A percentile compares a stretch with the other conserved stretches of the same genome.
Evolutionary conservation across 2,797 vertebrate genomes (phyloP).

Genomic region (Coendou prehensilis): DNA sequence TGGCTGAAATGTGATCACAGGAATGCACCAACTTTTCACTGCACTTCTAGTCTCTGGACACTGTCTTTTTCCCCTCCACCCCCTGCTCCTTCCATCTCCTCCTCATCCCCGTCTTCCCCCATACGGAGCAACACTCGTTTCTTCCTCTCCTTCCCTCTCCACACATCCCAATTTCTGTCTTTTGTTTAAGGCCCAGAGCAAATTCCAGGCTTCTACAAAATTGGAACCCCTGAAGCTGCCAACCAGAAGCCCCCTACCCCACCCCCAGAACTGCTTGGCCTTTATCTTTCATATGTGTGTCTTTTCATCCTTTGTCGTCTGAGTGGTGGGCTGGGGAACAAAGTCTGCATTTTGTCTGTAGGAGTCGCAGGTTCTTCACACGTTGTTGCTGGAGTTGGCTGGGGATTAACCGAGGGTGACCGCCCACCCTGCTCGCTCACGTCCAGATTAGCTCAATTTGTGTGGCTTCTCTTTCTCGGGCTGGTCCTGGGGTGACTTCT

Average conservation of each 20-base stretch:
- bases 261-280: not conserved
- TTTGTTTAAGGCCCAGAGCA: not conserved
- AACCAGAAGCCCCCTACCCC: not conserved
- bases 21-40: not conserved
- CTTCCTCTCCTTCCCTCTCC: not conserved
- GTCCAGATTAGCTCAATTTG: not conserved
- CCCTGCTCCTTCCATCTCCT: slow-evolving; percentile 8
- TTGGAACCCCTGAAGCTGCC: not conserved
- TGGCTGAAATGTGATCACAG: not conserved
- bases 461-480: not conserved
- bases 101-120: not conserved
- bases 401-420: not conserved
- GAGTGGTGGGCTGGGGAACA: not conserved
- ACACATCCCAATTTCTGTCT: not conserved
- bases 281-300: not conserved
- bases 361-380: not conserved
- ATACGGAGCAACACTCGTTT: not conserved
- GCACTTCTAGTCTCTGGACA: not conserved
- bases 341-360: slow-evolving; percentile 32
- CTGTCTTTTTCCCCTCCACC: not conserved
- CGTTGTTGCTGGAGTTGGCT: not conserved
- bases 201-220: slow-evolving; percentile 36
- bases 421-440: too few relatives aligned
- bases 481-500: not conserved
- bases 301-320: slow-evolving; percentile 3